Evolutionary conservation across 2,888 invertebrate genomes (phyloP), one percentile per base, ranked within the genome.

Genomic region (Synergus laeviventris): DNA sequence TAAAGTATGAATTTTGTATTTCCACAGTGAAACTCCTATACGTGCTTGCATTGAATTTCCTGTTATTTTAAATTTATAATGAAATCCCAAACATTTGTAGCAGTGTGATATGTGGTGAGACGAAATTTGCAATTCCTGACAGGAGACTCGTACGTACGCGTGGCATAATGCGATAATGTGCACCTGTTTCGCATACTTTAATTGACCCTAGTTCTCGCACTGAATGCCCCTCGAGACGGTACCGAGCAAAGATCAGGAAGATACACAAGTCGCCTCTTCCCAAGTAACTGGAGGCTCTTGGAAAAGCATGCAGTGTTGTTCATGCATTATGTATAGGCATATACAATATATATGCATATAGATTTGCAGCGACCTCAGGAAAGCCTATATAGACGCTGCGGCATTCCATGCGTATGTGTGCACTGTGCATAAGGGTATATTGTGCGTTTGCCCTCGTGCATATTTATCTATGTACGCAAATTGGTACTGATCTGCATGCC

Each of bases 291-390:
- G 45, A 70, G 31, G 49, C 70, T 70, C 70, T 36, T n/a, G 49
- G 49, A 70, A 70, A 70, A 70, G 21, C 42, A 42, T 42, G 62
- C 45, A 70, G 24, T n/a, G 66, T 31, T 66, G 70, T 70, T 70
- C 70, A 70, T 70, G 70, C 70, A 70, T 70, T 49, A 70, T 70
- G 70, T 31, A 70, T 66, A 66, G 31, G n/a, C 16, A 70, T 70
- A 70, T 49, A 49, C 24, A 45, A 70, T 70, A 70, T 49, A 49
- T 16, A 24, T 66, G 66, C 42, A 45, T 66, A 66, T 66, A 45
- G 45, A 66, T 66, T 45, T 16, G 66, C 45, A 45, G 24, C 70
- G 31, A 45, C 49, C 70, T 49, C 70, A 49, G 70, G 49, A 70
- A 45, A 70, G 45, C 45, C 49, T 70, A n/a, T n/a, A n/a, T n/a